A percentile compares a stretch with the other conserved stretches of the same genome.
These are phyloP conservation scores for Ptyas mucosa DNA, from an alignment of 2,113 vertebrate species.

Conservation along the genomic window DNA sequence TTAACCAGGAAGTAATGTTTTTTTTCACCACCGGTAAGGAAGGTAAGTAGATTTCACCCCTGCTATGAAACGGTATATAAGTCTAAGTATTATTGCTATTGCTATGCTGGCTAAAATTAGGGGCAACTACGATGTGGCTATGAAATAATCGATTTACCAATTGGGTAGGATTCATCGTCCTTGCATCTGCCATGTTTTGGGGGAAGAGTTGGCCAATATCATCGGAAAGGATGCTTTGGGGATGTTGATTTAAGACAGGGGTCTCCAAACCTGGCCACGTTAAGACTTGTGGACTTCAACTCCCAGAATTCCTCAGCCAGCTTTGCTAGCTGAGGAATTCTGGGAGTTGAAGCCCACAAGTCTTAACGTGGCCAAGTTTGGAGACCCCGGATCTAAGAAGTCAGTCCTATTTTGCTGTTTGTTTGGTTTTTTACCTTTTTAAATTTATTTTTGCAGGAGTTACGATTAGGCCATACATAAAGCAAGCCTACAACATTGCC, in stretches of 20 bases:
- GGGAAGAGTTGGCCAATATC: neutral
- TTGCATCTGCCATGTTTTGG: neutral
- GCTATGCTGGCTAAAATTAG: neutral
- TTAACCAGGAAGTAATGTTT: too few relatives aligned
- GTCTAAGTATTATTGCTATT: too few relatives aligned
- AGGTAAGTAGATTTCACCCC: too few relatives aligned
- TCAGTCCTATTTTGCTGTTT: neutral
- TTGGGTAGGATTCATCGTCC: neutral
- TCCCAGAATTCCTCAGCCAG: too few relatives aligned
- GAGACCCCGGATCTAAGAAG: neutral
- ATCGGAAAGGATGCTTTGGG: neutral
- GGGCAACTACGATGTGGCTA: neutral
- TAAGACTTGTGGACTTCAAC: too few relatives aligned
- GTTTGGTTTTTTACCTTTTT: neutral
- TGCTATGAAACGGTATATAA: too few relatives aligned
- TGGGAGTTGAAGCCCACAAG: too few relatives aligned
- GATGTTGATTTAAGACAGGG: neutral
- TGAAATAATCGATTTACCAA: neutral
- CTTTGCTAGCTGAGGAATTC: too few relatives aligned
- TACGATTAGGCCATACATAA: constrained; percentile 87
- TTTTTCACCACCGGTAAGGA: too few relatives aligned
- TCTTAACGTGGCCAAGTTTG: too few relatives aligned
- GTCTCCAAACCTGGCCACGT: too few relatives aligned
- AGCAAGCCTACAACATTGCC: constrained; percentile 79
- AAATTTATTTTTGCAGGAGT: constrained; percentile 80